Conservation (phyloP, 2,113 vertebrate species). For the Philantomba maxwellii region DNA sequence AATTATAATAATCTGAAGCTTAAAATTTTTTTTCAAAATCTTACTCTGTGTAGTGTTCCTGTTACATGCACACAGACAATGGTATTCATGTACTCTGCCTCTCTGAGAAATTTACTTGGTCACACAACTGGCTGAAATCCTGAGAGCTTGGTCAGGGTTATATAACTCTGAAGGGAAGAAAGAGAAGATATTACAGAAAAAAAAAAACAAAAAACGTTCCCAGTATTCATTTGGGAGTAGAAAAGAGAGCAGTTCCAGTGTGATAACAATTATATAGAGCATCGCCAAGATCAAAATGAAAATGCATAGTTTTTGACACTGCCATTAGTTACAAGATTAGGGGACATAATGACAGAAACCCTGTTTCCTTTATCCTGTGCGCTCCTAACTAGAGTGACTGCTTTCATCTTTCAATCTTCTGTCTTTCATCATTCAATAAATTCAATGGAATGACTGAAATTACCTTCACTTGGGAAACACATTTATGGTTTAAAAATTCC, state of each 20-base stretch:
- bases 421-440: background rate
- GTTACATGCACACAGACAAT: background rate
- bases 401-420: background rate
- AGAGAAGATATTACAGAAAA: background rate
- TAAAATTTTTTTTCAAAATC: background rate
- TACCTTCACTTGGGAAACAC: background rate
- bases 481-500: slow-evolving; percentile 7
- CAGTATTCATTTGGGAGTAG: background rate
- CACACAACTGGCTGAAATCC: background rate
- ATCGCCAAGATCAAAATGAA: background rate
- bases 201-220: background rate
- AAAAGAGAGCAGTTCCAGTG: slow-evolving; percentile 14
- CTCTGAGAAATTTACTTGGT: background rate
- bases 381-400: background rate
- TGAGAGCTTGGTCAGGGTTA: background rate
- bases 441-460: background rate
- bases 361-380: background rate
- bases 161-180: background rate
- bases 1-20: background rate
- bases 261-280: background rate
- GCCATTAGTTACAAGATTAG: background rate
- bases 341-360: background rate
- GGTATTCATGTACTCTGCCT: background rate
- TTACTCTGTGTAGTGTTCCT: background rate
- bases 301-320: background rate